Percentiles rank a stretch among this genome's conserved stretches.
Evolutionary conservation across 2,797 vertebrate species (phyloP).

Genomic region (Tapirus indicus): DNA sequence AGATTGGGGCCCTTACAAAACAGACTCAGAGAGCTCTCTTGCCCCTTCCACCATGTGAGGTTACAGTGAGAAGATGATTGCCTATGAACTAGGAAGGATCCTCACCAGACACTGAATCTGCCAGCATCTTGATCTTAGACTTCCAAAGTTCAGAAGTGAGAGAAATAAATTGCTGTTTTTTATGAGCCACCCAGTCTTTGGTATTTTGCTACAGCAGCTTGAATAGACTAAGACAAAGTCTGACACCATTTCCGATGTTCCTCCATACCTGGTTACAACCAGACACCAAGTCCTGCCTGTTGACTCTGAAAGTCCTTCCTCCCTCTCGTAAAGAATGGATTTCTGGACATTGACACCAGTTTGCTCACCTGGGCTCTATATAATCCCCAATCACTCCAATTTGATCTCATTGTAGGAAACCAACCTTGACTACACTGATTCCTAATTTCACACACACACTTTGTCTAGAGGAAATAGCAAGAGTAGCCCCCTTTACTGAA

Average conservation of each 20-base stretch:
- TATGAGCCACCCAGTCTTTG: rapidly evolving
- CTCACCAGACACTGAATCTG: neutral
- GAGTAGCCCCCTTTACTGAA: rapidly evolving
- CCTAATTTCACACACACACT: neutral
- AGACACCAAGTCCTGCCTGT: rapidly evolving
- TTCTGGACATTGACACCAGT: too few relatives aligned
- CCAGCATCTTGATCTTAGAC: neutral
- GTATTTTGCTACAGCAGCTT: neutral
- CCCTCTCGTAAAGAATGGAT: neutral
- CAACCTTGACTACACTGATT: rapidly evolving
- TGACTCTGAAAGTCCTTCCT: too few relatives aligned
- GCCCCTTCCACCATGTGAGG: neutral
- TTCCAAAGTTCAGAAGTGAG: neutral
- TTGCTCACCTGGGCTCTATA: neutral
- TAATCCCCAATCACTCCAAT: rapidly evolving
- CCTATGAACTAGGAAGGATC: neutral
- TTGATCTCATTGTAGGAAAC: neutral
- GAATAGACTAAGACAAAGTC: rapidly evolving
- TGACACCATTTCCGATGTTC: rapidly evolving
- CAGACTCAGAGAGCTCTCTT: neutral
- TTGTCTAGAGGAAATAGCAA: neutral
- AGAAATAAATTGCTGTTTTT: too few relatives aligned
- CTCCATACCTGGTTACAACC: neutral
- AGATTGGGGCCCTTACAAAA: neutral
- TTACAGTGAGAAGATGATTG: neutral